Conservation (phyloP, 2,797 vertebrate species). For the Neoniphon sammara region DNA sequence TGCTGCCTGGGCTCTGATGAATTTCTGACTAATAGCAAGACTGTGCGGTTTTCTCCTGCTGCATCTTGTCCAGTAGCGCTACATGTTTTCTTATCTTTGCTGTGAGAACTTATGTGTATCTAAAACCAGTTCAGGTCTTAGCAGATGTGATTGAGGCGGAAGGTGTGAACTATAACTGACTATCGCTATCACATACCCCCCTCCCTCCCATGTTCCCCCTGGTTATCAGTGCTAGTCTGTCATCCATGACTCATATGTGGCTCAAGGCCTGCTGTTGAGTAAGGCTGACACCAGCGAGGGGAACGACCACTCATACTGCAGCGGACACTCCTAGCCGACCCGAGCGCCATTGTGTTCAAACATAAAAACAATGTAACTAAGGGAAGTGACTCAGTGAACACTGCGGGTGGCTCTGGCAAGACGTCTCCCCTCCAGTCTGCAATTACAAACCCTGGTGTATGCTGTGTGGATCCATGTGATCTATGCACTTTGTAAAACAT, state of each 20-base stretch:
- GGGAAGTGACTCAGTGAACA: slow-evolving; percentile 74
- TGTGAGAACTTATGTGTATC: not conserved
- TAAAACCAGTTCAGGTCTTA: not conserved
- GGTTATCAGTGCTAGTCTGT: not conserved
- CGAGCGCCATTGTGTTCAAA: slow-evolving; percentile 24
- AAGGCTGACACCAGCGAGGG: slow-evolving; percentile 9
- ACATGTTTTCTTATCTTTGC: not conserved
- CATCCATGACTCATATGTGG: slow-evolving; percentile 64
- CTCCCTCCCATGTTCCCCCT: not conserved
- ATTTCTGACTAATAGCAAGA: no score
- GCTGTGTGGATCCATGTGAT: slow-evolving; percentile 21
- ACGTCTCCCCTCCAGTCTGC: slow-evolving; percentile 20
- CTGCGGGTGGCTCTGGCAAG: not conserved
- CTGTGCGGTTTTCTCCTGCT: not conserved
- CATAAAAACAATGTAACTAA: slow-evolving; percentile 62
- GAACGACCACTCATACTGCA: slow-evolving; percentile 33
- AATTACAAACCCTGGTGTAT: slow-evolving; percentile 44
- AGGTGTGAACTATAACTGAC: not conserved
- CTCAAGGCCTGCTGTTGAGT: slow-evolving; percentile 30
- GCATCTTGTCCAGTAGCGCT: not conserved
- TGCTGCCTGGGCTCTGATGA: no score
- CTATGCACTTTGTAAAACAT: not conserved
- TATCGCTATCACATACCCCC: slow-evolving; percentile 3
- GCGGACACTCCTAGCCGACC: slow-evolving; percentile 33
- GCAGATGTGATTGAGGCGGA: not conserved